Evolutionary conservation across 2,797 vertebrate species (phyloP).

Genomic region (Borostomias antarcticus): DNA sequence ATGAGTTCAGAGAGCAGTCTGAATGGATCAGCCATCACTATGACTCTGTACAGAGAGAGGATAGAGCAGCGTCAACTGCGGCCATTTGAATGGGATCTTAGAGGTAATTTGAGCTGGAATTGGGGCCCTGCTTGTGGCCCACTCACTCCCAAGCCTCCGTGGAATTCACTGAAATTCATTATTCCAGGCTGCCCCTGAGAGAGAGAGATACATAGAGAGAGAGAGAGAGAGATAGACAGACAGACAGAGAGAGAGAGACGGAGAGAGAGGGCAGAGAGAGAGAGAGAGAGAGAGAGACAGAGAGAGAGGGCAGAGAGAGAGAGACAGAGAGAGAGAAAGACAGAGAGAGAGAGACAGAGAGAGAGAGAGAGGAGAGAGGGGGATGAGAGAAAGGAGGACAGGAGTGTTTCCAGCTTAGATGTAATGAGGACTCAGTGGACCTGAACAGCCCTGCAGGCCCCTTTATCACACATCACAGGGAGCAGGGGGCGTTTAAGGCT

Average conservation of each 20-base stretch:
- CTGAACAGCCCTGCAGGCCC: slow-evolving; percentile 37
- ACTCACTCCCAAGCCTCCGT: slow-evolving; percentile 63
- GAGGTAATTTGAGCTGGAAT: slow-evolving; percentile 78
- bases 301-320: neutral
- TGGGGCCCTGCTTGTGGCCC: slow-evolving; percentile 68
- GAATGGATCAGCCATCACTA: slow-evolving; percentile 44
- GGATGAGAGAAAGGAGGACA: slow-evolving; percentile 63
- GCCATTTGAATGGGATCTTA: slow-evolving; percentile 73
- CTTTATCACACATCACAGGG: neutral
- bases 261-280: slow-evolving; percentile 67
- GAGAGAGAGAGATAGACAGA: neutral
- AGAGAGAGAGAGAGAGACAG: neutral
- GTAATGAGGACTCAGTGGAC: slow-evolving; percentile 78
- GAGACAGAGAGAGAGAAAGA: slow-evolving; percentile 59
- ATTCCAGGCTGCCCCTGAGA: slow-evolving; percentile 68
- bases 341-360: neutral
- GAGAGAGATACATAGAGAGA: slow-evolving; percentile 49
- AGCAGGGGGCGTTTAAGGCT: slow-evolving; percentile 1
- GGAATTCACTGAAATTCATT: slow-evolving; percentile 76
- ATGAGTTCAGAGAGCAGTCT: slow-evolving; percentile 40
- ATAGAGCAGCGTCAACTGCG: slow-evolving; percentile 41
- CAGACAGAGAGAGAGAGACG: neutral
- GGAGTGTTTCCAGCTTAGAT: slow-evolving; percentile 69
- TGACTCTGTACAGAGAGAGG: slow-evolving; percentile 33
- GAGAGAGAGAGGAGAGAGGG: neutral